These are phyloP conservation scores for Homarus americanus DNA, from an alignment of 1,140 invertebrate species.

Conservation along the genomic window DNA sequence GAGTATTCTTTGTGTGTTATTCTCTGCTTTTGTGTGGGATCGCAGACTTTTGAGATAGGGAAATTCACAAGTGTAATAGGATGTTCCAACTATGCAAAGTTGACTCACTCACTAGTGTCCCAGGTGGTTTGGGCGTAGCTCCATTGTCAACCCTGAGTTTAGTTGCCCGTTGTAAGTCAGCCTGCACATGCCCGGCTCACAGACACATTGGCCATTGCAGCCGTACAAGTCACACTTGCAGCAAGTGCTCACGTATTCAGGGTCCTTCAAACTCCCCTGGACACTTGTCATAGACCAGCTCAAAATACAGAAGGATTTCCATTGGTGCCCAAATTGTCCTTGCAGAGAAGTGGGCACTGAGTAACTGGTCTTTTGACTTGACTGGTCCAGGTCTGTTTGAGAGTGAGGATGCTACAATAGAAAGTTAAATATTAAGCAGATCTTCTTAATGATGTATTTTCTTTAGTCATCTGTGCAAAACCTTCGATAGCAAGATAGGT, in stretches of 20 bases:
- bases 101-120: constrained; percentile 68
- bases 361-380: constrained; percentile 6
- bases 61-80: constrained; percentile 66
- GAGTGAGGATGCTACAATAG: constrained; percentile 74
- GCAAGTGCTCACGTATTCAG: constrained; percentile 71
- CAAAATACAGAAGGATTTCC: constrained; percentile 6
- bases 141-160: constrained; percentile 70
- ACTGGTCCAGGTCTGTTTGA: constrained; percentile 63
- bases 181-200: constrained; percentile 67
- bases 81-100: constrained; percentile 70
- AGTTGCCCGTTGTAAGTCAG: constrained; percentile 65
- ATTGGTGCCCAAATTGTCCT: constrained; percentile 6
- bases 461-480: constrained; percentile 64
- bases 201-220: constrained; percentile 62
- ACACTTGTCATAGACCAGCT: constrained; percentile 42
- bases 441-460: constrained; percentile 58
- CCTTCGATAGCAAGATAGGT: constrained; percentile 28
- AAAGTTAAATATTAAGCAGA: constrained; percentile 56
- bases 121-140: constrained; percentile 65
- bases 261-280: constrained; percentile 72
- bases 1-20: constrained; percentile 66
- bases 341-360: constrained; percentile 6
- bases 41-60: constrained; percentile 68
- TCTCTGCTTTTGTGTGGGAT: constrained; percentile 69
- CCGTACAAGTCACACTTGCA: constrained; percentile 66